A percentile compares a stretch with the other conserved stretches of the same genome.
Conservation (phyloP, 2,113 vertebrate species). For the Caretta caretta region DNA sequence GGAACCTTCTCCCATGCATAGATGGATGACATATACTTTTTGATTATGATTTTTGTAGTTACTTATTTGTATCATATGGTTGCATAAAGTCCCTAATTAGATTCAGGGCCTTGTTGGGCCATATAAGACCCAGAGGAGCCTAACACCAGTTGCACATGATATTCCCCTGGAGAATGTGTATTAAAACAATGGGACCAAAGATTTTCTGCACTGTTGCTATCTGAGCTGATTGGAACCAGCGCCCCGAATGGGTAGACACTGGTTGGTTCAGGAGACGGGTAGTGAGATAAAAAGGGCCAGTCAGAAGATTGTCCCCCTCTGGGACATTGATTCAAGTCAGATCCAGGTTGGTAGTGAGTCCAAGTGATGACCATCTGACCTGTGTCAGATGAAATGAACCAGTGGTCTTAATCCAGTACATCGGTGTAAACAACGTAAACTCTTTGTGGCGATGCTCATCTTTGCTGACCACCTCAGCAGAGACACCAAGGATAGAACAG, state of each 20-base stretch:
- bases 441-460: accelerated
- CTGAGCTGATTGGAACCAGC: background rate
- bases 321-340: background rate
- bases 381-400: background rate
- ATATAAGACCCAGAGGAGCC: background rate
- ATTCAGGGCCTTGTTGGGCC: background rate
- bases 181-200: background rate
- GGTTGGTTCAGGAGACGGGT: background rate
- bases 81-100: background rate
- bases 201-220: background rate
- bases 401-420: background rate
- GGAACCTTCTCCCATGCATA: background rate
- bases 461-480: background rate
- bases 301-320: background rate
- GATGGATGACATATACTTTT: background rate
- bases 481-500: background rate
- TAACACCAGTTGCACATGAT: background rate
- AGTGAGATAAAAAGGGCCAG: background rate
- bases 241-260: background rate
- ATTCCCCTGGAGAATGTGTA: background rate
- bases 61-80: background rate
- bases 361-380: background rate
- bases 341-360: background rate
- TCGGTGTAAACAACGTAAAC: background rate
- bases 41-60: background rate